Conservation (phyloP, 1,140 invertebrate species). For the Palaemon carinicauda region DNA sequence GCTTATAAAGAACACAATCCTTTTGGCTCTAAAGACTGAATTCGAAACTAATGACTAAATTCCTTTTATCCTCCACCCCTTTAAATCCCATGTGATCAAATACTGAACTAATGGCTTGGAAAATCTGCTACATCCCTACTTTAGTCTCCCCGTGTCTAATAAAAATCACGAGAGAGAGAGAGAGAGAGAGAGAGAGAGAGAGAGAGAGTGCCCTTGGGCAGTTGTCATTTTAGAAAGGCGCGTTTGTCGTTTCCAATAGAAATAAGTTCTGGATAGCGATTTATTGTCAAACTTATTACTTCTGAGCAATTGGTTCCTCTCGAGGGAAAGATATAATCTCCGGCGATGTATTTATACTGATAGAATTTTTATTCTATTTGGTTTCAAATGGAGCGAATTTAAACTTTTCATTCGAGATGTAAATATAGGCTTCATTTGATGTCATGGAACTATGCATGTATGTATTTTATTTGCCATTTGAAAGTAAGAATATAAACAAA, state of each 20-base stretch:
- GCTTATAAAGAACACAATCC: too few relatives aligned
- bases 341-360: not conserved
- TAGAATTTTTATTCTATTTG: not conserved
- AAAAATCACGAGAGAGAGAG: not conserved
- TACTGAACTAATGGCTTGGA: too few relatives aligned
- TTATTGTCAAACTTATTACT: not conserved
- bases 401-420: not conserved
- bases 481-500: not conserved
- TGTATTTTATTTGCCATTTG: too few relatives aligned
- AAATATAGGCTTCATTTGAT: too few relatives aligned
- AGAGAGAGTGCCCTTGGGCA: not conserved
- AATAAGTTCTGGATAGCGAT: not conserved
- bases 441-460: too few relatives aligned
- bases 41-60: too few relatives aligned
- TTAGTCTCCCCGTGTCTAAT: not conserved
- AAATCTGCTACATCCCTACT: too few relatives aligned
- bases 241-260: not conserved
- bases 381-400: too few relatives aligned
- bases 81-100: not conserved
- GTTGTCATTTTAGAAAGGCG: not conserved
- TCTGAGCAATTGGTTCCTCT: too few relatives aligned
- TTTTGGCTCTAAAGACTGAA: too few relatives aligned
- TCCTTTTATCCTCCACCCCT: too few relatives aligned
- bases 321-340: too few relatives aligned
- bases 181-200: not conserved